Evolutionary conservation across 2,888 invertebrate species (phyloP), one percentile per base, ranked within the genome.

Genomic region (Orthosia gracilis): DNA sequence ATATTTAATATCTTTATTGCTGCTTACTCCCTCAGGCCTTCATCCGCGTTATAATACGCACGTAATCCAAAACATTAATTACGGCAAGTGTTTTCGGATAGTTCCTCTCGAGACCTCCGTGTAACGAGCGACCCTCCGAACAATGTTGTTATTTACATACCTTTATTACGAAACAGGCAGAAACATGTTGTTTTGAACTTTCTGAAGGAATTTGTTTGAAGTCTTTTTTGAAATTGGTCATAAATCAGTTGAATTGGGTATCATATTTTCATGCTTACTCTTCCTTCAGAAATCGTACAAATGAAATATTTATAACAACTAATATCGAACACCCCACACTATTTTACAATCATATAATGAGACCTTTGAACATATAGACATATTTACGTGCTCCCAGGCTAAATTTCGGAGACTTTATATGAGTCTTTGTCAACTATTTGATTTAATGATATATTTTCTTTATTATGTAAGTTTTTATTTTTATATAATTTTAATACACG

Each of bases 51-150:
- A 85, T 80, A 76, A 78, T 84, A 73, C 74, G 57, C 61, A 69
- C 64, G 73, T 85, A 77, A 83, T 82, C 66, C 65, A 63, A 80
- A 85, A 84, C 81, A 77, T 84, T 84, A 85, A 84, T 85, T 82
- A 73, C 70, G 65, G 65, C 71, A 78, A 84, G 84, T 77, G 86
- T 78, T 82, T 85, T 74, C 63, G 69, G 69, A 85, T 79, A 86
- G 86, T 86, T 86, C 68, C 70, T 78, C 78, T 58, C 26, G 82
- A 74, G 82, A 40, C 65, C 63, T 59, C 62, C 52, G 31, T 21
- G 80, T 70, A 64, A 65, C 74, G 67, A 70, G 66, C 69, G 61
- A 63, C 74, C 84, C 84, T 77, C 31, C 31, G 7, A 61, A 77
- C 58, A 69, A 55, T 82, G 69, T 69, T 69, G 65, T 61, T 82